These are phyloP conservation scores for Marcusenius ussheri DNA, from an alignment of 2,113 vertebrate genomes.

Conservation along the genomic window DNA sequence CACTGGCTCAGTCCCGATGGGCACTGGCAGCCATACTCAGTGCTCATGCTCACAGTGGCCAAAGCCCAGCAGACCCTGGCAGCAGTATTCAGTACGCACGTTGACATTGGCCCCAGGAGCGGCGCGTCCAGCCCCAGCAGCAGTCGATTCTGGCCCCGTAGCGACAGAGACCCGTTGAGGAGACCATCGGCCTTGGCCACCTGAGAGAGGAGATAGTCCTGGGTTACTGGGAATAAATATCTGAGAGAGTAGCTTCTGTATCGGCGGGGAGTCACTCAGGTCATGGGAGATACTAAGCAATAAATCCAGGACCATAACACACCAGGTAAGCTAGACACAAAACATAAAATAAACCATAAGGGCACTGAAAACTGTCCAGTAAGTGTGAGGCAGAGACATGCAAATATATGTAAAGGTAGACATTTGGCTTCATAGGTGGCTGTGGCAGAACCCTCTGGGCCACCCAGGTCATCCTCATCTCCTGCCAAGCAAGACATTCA, in stretches of 20 bases:
- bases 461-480: neutral
- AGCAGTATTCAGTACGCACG: constrained; percentile 64
- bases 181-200: constrained; percentile 59
- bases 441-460: neutral
- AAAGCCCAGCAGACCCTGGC: constrained; percentile 13
- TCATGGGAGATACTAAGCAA: neutral
- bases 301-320: neutral
- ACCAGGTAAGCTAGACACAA: neutral
- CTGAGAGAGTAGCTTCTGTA: neutral
- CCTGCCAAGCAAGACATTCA: neutral
- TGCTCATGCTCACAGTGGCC: constrained; percentile 82
- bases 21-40: neutral
- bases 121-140: constrained; percentile 84
- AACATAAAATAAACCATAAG: neutral
- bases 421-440: neutral
- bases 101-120: constrained; percentile 70
- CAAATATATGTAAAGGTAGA: neutral
- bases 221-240: neutral
- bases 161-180: constrained; percentile 69
- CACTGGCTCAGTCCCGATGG: constrained; percentile 47
- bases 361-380: neutral
- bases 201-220: constrained; percentile 43
- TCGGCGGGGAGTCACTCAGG: neutral
- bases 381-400: neutral
- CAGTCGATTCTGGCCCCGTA: constrained; percentile 77